Evolutionary conservation across 2,888 invertebrate genomes (phyloP).

Genomic region (Pelosia muscerda): DNA sequence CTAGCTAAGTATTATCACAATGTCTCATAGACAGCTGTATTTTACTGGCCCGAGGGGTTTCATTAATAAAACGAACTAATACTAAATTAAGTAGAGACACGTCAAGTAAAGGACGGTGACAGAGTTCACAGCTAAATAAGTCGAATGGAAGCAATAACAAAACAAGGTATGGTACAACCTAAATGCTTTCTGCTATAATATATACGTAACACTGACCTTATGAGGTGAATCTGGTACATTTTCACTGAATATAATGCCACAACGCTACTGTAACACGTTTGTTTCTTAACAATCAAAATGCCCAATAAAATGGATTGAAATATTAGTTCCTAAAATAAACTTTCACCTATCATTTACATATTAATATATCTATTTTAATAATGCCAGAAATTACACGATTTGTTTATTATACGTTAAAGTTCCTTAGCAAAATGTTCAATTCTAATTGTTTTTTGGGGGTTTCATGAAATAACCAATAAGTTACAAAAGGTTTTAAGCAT

Average conservation of each 20-base stretch:
- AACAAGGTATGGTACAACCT: conserved; percentile 68
- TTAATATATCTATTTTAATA: conserved; percentile 61
- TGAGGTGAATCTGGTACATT: conserved; percentile 75
- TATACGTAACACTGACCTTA: conserved; percentile 78
- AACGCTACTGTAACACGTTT: conserved; percentile 60
- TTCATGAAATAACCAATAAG: not conserved
- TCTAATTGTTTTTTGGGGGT: conserved; percentile 21
- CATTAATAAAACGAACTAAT: conserved; percentile 77
- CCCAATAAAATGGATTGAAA: conserved; percentile 64
- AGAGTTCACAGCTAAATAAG: conserved; percentile 64
- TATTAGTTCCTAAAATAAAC: conserved; percentile 62
- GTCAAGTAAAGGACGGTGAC: conserved; percentile 83
- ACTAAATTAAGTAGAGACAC: conserved; percentile 85
- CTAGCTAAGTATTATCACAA: conserved; percentile 83
- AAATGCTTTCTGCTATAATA: conserved; percentile 78
- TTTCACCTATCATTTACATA: conserved; percentile 59
- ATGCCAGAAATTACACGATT: conserved; percentile 65
- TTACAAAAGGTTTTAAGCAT: not conserved
- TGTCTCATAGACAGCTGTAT: conserved; percentile 82
- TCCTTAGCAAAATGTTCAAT: conserved; percentile 38
- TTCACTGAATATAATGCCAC: conserved; percentile 74
- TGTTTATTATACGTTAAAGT: conserved; percentile 50
- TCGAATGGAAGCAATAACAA: conserved; percentile 72
- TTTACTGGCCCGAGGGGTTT: conserved; percentile 83
- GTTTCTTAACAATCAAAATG: conserved; percentile 64